These are phyloP conservation scores for Pteropus rufus DNA, from an alignment of 2,797 vertebrate species.

Conservation along the genomic window DNA sequence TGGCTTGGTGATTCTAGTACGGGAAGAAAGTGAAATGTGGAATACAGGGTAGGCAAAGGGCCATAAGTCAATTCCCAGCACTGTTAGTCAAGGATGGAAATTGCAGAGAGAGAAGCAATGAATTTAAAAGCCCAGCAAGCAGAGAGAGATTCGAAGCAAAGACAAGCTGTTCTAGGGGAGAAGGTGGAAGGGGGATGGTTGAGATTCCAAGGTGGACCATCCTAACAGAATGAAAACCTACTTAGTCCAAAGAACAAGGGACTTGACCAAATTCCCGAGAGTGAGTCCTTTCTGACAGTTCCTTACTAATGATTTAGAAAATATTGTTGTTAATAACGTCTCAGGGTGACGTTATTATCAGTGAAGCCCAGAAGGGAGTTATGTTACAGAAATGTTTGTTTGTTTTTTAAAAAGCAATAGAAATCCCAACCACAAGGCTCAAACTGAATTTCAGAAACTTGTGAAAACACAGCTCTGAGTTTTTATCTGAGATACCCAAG, in stretches of 20 bases:
- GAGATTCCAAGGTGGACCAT: neutral
- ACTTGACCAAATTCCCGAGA: neutral
- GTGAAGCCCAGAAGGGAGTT: neutral
- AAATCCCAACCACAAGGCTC: neutral
- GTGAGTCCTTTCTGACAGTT: conserved; percentile 12
- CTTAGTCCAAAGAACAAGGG: neutral
- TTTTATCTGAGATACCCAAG: neutral
- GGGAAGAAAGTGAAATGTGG: conserved; percentile 75
- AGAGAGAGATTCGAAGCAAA: conserved; percentile 28
- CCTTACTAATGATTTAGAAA: conserved; percentile 18
- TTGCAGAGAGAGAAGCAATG: conserved; percentile 73
- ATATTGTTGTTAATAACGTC: conserved; percentile 21
- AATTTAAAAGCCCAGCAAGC: conserved; percentile 68
- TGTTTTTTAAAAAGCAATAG: neutral
- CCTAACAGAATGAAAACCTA: conserved; percentile 21
- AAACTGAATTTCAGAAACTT: conserved; percentile 23
- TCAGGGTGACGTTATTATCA: neutral
- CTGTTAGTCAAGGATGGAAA: conserved; percentile 80
- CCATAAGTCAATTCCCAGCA: conserved; percentile 76
- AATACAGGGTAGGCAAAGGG: conserved; percentile 73
- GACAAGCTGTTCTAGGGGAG: neutral
- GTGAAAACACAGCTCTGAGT: neutral
- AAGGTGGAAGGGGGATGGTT: neutral
- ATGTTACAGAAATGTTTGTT: neutral
- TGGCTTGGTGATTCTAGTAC: conserved; percentile 76